Base-by-base conservation (phyloP, 2,797 vertebrate species). In the Zonotrichia albicollis region DNA sequence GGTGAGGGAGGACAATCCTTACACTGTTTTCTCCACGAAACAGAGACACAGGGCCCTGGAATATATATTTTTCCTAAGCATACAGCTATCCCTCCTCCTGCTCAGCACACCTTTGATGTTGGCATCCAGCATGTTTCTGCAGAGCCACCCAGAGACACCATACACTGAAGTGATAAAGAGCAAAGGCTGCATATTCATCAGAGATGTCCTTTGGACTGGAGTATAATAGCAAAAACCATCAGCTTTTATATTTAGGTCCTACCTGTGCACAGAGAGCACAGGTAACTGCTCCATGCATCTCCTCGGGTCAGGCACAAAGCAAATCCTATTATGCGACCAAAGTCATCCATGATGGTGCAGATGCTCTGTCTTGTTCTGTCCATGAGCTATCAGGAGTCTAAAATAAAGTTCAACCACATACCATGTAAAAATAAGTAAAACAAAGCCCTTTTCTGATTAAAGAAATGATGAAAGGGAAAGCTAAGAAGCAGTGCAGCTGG, bases 401-500 rank as follows among this genome's bases (percentile, higher is more conserved):
- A 94, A 91, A 79, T 40, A 81, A 77, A 91, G 67, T 83, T 72
- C 76, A 73, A 57, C 30, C 2, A 5, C 66, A 77, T 81, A 76
- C 36, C 3, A 4, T 13, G 23, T 81, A 91, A 93, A 94, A 94
- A 71, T 82, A 94, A 94, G 77, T 62, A 89, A 94, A 91, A 76
- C 64, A 88, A 94, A 92, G 58, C 60, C 57, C 60, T 72, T 93
- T 85, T 60, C 94, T 91, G 90, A 96, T 96, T 94, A 94, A 92
- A 90, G 55, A 77, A 88, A 94, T 75, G 68, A 93, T 95, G 85
- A 97, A 97, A 96, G 71, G 81, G 77, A 77, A 92, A 75, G 53
- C 67, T 82, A 84, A 93, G 80, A 62, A 96, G 62, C 2, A 0
- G 54, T 96, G 86, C 94, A 94, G 95, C 95, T 95, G 95, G 82